phyloP scores from a whole-genome alignment of 1,140 invertebrate species.

The Teleopsis dalmanni region DNA sequence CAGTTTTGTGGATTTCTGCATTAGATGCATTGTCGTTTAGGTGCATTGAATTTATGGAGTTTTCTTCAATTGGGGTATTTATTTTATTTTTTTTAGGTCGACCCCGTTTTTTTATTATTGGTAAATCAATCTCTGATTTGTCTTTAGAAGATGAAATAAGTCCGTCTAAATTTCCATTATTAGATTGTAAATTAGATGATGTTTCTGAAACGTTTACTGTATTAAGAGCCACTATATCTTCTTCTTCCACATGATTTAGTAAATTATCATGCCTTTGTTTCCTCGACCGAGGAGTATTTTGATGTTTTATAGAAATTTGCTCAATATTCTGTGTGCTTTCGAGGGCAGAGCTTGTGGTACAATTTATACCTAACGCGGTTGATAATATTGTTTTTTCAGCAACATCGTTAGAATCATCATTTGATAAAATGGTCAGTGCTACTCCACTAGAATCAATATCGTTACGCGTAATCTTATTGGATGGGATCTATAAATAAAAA shows the following conservation, averaged over 20 bases:
- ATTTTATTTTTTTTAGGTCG: constrained; percentile 10
- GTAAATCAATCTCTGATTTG: background rate
- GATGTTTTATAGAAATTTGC: background rate
- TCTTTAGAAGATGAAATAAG: no score
- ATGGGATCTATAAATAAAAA: no score
- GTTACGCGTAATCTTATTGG: no score
- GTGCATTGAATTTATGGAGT: background rate
- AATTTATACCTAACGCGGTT: constrained; percentile 3
- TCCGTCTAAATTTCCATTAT: no score
- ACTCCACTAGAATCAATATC: no score
- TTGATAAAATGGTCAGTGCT: constrained; percentile 5
- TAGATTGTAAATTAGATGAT: background rate
- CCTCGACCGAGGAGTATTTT: constrained; percentile 24
- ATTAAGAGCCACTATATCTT: background rate
- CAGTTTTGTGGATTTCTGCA: background rate
- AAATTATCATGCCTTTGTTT: constrained; percentile 38
- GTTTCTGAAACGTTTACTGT: background rate
- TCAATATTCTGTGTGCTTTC: background rate
- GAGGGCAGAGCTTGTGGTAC: background rate
- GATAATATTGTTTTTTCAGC: constrained; percentile 7
- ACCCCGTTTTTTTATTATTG: constrained; percentile 5
- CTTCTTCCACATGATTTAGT: no score
- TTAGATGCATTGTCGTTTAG: background rate
- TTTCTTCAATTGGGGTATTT: background rate
- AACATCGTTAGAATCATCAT: constrained; percentile 3